Evolutionary conservation across 1,140 invertebrate genomes (phyloP).

Genomic region (Babylonia areolata): DNA sequence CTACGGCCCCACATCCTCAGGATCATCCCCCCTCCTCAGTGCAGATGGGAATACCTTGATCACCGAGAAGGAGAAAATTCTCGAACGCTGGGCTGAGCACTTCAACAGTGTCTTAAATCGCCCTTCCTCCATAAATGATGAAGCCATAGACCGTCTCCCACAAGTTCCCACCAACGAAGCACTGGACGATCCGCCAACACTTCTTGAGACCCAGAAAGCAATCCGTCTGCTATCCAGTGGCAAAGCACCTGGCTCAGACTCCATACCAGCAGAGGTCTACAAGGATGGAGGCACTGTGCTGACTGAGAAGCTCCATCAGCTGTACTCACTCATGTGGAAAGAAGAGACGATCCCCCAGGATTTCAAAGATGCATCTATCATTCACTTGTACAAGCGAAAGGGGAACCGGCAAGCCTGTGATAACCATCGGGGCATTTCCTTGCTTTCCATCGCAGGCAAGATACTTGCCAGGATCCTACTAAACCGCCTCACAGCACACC

Average conservation of each 20-base stretch:
- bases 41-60: too few species aligned
- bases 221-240: constrained; percentile 40
- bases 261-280: constrained; percentile 46
- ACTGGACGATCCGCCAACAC: constrained; percentile 18
- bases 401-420: constrained; percentile 41
- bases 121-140: constrained; percentile 29
- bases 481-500: constrained; percentile 36
- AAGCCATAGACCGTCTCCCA: constrained; percentile 32
- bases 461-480: constrained; percentile 46
- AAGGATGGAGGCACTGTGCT: constrained; percentile 21
- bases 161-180: constrained; percentile 34
- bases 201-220: constrained; percentile 6
- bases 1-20: too few species aligned
- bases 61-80: constrained; percentile 35
- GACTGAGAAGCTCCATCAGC: constrained; percentile 19
- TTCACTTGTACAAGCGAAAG: constrained; percentile 47
- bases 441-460: constrained; percentile 46
- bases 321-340: constrained; percentile 6
- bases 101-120: constrained; percentile 32
- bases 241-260: constrained; percentile 42
- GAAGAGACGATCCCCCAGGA: constrained; percentile 33
- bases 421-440: constrained; percentile 49
- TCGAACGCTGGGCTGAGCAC: constrained; percentile 43
- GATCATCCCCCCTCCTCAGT: too few species aligned
- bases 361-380: constrained; percentile 45